A percentile compares a stretch with the other conserved stretches of the same genome.
These are phyloP conservation scores for Pyrocoelia pectoralis DNA, from an alignment of 2,888 invertebrate species.

Conservation along the genomic window DNA sequence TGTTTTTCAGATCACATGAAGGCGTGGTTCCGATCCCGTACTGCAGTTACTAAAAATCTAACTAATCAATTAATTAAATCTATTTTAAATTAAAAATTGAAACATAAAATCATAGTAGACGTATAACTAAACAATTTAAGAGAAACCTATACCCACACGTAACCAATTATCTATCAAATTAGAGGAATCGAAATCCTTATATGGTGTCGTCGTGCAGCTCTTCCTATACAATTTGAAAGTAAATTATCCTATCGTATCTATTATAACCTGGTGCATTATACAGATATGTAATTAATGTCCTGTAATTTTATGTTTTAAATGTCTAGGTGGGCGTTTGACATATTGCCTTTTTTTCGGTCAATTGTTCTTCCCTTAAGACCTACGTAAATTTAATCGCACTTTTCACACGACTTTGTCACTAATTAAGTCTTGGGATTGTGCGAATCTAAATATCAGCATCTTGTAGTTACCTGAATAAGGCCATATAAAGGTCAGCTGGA, in stretches of 20 bases:
- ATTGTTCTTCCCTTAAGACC: background rate
- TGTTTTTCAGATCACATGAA: no score
- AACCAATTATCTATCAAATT: slow-evolving; percentile 32
- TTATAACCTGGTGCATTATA: slow-evolving; percentile 18
- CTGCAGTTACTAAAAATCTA: no score
- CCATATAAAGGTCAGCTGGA: slow-evolving; percentile 20
- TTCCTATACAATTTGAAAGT: slow-evolving; percentile 25
- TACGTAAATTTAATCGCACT: background rate
- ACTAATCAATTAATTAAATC: slow-evolving; percentile 1
- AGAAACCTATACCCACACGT: slow-evolving; percentile 30
- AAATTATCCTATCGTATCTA: slow-evolving; percentile 27
- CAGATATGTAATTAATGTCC: slow-evolving; percentile 24
- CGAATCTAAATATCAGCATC: slow-evolving; percentile 1
- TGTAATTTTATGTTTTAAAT: slow-evolving; percentile 13
- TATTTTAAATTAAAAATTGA: slow-evolving; percentile 7
- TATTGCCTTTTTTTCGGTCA: background rate
- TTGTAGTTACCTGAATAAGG: slow-evolving; percentile 4
- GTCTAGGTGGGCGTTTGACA: slow-evolving; percentile 16
- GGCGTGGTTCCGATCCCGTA: no score
- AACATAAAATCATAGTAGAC: background rate
- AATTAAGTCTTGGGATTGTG: background rate
- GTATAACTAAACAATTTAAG: slow-evolving; percentile 13
- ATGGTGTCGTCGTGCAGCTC: slow-evolving; percentile 24
- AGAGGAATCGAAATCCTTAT: slow-evolving; percentile 28
- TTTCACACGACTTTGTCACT: background rate